Evolutionary conservation across 2,113 vertebrate species (phyloP), one percentile per base, ranked within the genome.

Genomic region (Nerophis lumbriciformis): DNA sequence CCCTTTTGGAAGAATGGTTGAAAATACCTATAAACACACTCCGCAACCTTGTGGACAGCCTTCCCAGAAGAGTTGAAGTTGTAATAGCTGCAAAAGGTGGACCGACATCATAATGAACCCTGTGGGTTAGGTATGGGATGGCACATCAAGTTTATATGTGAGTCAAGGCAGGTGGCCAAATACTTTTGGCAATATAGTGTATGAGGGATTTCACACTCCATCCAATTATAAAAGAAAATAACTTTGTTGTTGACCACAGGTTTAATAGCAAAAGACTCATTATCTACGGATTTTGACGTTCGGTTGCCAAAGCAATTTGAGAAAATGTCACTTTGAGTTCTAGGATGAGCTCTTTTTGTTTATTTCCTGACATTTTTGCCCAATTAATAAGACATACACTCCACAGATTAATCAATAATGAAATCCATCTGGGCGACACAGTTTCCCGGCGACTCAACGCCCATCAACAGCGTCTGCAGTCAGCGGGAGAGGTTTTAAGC

Each of bases 351-450:
- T 49, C 36, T 59, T 21, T 55, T 55, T 37, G 50, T 59, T 48
- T 42, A 5, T 59, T 69, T 70, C 53, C n/a, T 37, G 10, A 19
- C 44, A 58, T 77, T 65, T 75, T 44, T 47, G 21, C 51, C 38
- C 59, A 44, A 60, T 63, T 63, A 59, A 59, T 61, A 28, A 60
- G 52, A 58, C 62, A 54, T 53, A 48, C 44, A 66, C 65, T 53
- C 35, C 68, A 57, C 51, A 64, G 57, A 56, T 66, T 63, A 53
- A 53, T 75, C 64, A 66, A 42, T 72, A 45, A 16, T 38, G 28
- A 64, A 62, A 77, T 76, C 75, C 82, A 81, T 80, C 75, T 80
- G 81, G 61, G 57, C 58, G 12, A 70, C 67, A 51, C 50, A 63
- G 63, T 48, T 65, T 60, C 15, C 13, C 10, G 54, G 72, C 71